A percentile compares a stretch with the other conserved stretches of the same genome.
Evolutionary conservation across 2,888 invertebrate species (phyloP).

Genomic region (Zaprionus lineosus): DNA sequence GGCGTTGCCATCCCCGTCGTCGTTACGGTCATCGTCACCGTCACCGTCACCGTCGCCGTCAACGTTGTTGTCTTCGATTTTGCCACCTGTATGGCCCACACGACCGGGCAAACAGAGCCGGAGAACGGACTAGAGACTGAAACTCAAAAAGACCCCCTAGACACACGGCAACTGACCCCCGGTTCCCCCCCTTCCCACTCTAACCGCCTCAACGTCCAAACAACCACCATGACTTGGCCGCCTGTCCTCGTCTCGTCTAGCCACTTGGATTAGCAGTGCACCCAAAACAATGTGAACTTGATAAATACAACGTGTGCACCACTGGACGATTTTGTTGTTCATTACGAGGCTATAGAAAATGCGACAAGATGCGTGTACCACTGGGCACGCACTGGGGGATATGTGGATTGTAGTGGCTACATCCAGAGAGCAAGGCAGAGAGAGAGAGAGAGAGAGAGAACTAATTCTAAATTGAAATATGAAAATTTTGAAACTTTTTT

Average conservation of each 20-base stretch:
- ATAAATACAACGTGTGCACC: constrained; percentile 27
- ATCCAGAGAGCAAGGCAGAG: no score
- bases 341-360: constrained; percentile 53
- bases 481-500: no score
- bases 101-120: constrained; percentile 2
- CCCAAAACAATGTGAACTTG: constrained; percentile 46
- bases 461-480: no score
- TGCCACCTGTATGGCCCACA: constrained; percentile 21
- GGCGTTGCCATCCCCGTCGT: constrained; percentile 2
- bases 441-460: no score
- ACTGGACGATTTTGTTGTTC: constrained; percentile 21
- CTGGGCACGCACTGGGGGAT: no score
- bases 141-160: no score
- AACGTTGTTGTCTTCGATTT: constrained; percentile 2
- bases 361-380: not conserved
- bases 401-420: no score
- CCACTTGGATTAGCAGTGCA: constrained; percentile 28
- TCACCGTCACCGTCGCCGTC: not conserved
- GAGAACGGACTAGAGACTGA: no score
- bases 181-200: not conserved
- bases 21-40: constrained; percentile 5
- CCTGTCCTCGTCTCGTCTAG: constrained; percentile 6
- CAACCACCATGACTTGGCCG: not conserved
- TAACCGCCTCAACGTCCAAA: no score
- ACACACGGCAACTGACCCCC: no score